Evolutionary conservation across 1,140 invertebrate species (phyloP).

Genomic region (Dinothrombium tinctorium): DNA sequence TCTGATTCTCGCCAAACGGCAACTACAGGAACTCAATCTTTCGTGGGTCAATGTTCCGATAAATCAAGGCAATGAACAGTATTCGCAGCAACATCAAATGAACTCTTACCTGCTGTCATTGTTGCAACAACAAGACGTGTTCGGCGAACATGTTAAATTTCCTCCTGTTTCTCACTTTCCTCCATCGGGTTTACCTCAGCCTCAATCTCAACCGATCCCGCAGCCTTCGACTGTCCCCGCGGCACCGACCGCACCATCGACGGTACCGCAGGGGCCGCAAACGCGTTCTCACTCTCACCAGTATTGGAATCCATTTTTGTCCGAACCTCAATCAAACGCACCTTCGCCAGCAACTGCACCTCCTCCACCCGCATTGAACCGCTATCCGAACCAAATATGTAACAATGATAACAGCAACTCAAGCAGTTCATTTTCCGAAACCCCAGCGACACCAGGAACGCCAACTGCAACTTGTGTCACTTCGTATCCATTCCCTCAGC

Average conservation of each 20-base stretch:
- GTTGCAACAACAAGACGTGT: constrained; percentile 1
- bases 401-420: constrained; percentile 5
- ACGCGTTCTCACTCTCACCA: constrained; percentile 1
- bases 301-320: constrained; percentile 5
- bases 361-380: constrained; percentile 1
- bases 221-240: not conserved
- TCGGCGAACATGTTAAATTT: constrained; percentile 5
- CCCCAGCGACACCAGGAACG: not conserved
- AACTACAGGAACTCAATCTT: constrained; percentile 5
- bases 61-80: constrained; percentile 1
- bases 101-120: constrained; percentile 2
- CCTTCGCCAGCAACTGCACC: not conserved
- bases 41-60: constrained; percentile 1
- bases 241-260: not conserved
- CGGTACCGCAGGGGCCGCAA: not conserved
- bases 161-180: constrained; percentile 2
- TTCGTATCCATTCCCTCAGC: too few species aligned
- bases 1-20: constrained; percentile 5
- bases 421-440: constrained; percentile 2
- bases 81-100: not conserved
- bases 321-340: not conserved
- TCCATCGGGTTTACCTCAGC: constrained; percentile 4
- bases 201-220: constrained; percentile 1
- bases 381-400: constrained; percentile 4
- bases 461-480: constrained; percentile 1